Percentiles rank a stretch among this genome's conserved stretches.
Evolutionary conservation across 2,888 invertebrate genomes (phyloP).

Genomic region (Cabera pusaria): DNA sequence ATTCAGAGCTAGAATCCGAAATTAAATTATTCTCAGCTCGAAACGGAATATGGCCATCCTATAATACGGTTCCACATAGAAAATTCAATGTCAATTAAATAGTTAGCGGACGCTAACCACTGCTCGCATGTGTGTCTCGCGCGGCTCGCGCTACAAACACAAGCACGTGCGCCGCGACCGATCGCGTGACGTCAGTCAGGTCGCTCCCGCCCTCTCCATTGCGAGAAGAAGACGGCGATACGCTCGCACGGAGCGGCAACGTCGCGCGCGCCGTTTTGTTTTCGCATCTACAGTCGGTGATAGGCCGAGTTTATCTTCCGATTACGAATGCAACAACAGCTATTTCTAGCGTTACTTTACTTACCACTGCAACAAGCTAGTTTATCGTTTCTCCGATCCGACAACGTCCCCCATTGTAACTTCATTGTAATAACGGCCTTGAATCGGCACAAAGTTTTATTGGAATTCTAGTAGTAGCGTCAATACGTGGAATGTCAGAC

Average conservation of each 20-base stretch:
- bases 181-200: slow-evolving; percentile 67
- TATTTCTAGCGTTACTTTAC: slow-evolving; percentile 64
- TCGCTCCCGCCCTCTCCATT: slow-evolving; percentile 64
- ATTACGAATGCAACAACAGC: slow-evolving; percentile 74
- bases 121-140: slow-evolving; percentile 65
- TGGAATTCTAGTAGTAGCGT: slow-evolving; percentile 28
- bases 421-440: slow-evolving; percentile 62
- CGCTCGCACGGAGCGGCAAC: slow-evolving; percentile 65
- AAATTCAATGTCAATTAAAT: slow-evolving; percentile 59
- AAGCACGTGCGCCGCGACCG: slow-evolving; percentile 73
- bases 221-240: slow-evolving; percentile 52
- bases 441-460: slow-evolving; percentile 36
- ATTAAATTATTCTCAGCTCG: neutral
- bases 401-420: slow-evolving; percentile 46
- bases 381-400: slow-evolving; percentile 47
- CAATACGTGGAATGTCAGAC: slow-evolving; percentile 18
- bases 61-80: slow-evolving; percentile 35
- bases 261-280: slow-evolving; percentile 72
- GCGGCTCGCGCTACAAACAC: slow-evolving; percentile 74
- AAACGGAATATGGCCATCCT: slow-evolving; percentile 11
- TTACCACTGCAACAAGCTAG: slow-evolving; percentile 51
- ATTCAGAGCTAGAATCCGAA: neutral
- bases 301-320: slow-evolving; percentile 77
- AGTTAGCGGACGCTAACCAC: slow-evolving; percentile 49
- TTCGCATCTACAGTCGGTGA: slow-evolving; percentile 69